Conservation (phyloP, 2,113 vertebrate genomes). For the Acrocephalus kingi region DNA sequence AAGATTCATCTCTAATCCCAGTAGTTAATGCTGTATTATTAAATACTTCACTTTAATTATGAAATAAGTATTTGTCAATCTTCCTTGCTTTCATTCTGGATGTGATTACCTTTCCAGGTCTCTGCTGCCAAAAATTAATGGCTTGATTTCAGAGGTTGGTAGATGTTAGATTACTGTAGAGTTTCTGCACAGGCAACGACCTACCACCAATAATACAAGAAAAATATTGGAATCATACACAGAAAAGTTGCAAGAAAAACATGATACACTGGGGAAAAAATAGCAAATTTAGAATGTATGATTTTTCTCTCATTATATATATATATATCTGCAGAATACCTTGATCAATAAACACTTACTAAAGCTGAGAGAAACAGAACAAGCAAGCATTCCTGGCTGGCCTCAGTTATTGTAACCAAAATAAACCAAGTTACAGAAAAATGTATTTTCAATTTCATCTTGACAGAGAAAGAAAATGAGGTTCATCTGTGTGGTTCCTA, state of each 20-base stretch:
- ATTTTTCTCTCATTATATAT: background rate
- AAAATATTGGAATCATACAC: background rate
- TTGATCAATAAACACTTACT: background rate
- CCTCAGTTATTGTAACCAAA: background rate
- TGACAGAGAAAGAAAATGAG: constrained; percentile 8
- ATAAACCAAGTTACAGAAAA: background rate
- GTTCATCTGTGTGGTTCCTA: background rate
- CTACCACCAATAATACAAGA: background rate
- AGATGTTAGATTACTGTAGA: background rate
- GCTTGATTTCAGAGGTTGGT: background rate
- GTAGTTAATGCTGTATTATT: background rate
- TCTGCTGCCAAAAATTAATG: background rate
- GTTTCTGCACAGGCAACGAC: background rate
- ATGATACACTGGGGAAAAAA: background rate
- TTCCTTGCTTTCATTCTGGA: background rate
- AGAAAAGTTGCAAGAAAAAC: background rate
- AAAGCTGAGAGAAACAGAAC: background rate
- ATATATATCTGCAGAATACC: background rate
- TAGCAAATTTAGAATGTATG: background rate
- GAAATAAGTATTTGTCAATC: background rate
- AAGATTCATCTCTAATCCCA: constrained; percentile 1
- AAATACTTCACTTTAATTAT: background rate
- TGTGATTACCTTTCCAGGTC: background rate
- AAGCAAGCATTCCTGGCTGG: background rate
- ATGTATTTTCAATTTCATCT: constrained; percentile 12